phyloP scores from a whole-genome alignment of 1,140 invertebrate species.

The Agrilus planipennis region DNA sequence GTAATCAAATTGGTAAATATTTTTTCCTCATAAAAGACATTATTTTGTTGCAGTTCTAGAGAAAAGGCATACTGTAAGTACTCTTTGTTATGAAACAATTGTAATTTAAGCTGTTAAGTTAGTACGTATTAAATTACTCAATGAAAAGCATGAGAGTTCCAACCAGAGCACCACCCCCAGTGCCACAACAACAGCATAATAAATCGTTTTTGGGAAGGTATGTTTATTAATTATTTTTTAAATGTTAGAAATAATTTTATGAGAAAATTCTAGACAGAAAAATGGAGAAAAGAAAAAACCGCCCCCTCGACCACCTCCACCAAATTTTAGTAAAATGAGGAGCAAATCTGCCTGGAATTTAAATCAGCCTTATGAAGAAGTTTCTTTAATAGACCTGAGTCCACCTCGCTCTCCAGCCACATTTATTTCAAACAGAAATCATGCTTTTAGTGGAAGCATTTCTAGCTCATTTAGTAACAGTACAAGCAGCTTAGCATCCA shows the following conservation, averaged over 20 bases:
- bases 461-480: slow-evolving; percentile 32
- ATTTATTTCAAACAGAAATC: slow-evolving; percentile 9
- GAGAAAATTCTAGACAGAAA: slow-evolving; percentile 6
- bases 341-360: slow-evolving; percentile 28
- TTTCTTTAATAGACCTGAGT: slow-evolving; percentile 28
- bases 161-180: slow-evolving; percentile 11
- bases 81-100: too few species aligned
- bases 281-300: slow-evolving; percentile 26
- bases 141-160: slow-evolving; percentile 15
- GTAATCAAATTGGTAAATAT: too few species aligned
- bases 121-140: too few species aligned
- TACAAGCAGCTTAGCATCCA: slow-evolving; percentile 30
- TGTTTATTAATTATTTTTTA: slow-evolving; percentile 5
- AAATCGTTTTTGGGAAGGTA: slow-evolving; percentile 5
- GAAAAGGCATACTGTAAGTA: too few species aligned
- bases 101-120: too few species aligned
- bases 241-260: not conserved
- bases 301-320: slow-evolving; percentile 29
- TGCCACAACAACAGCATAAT: slow-evolving; percentile 5
- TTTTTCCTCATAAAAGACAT: too few species aligned
- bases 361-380: slow-evolving; percentile 13
- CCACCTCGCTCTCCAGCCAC: slow-evolving; percentile 24
- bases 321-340: slow-evolving; percentile 26
- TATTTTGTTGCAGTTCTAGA: too few species aligned
- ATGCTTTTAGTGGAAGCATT: slow-evolving; percentile 26